phyloP scores from a whole-genome alignment of 1,140 invertebrate genomes.

The Hetaerina americana region DNA sequence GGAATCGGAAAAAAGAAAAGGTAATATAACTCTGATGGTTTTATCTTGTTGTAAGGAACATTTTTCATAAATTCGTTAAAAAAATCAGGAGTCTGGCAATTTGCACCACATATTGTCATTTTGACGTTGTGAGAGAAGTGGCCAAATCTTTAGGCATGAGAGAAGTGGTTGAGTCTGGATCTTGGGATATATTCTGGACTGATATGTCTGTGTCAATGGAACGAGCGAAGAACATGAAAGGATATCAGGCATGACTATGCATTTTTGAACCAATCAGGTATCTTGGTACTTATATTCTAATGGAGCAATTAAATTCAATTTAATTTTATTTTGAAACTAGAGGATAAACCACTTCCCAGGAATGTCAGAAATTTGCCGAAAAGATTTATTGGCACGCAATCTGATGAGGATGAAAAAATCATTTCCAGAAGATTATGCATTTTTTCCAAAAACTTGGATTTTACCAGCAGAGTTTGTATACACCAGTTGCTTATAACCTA shows the following conservation, averaged over 20 bases:
- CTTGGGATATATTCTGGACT: constrained; percentile 84
- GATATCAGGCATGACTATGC: constrained; percentile 42
- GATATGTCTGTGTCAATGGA: constrained; percentile 71
- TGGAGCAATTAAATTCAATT: background rate
- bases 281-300: background rate
- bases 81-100: background rate
- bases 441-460: constrained; percentile 89
- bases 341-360: constrained; percentile 87
- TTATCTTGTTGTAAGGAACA: too few species aligned
- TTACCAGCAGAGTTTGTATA: constrained; percentile 81
- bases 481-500: too few species aligned
- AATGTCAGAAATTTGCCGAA: constrained; percentile 80
- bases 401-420: constrained; percentile 72
- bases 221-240: constrained; percentile 75
- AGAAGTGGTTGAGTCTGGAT: constrained; percentile 61
- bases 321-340: constrained; percentile 31
- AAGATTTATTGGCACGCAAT: constrained; percentile 72
- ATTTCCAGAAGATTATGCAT: constrained; percentile 78
- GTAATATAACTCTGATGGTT: too few species aligned
- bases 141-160: constrained; percentile 61
- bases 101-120: background rate
- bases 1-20: too few species aligned
- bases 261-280: too few species aligned
- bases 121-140: background rate
- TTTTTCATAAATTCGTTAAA: too few species aligned